Evolutionary conservation across 2,113 vertebrate species (phyloP).

Genomic region (Rhabdornis inornatus): DNA sequence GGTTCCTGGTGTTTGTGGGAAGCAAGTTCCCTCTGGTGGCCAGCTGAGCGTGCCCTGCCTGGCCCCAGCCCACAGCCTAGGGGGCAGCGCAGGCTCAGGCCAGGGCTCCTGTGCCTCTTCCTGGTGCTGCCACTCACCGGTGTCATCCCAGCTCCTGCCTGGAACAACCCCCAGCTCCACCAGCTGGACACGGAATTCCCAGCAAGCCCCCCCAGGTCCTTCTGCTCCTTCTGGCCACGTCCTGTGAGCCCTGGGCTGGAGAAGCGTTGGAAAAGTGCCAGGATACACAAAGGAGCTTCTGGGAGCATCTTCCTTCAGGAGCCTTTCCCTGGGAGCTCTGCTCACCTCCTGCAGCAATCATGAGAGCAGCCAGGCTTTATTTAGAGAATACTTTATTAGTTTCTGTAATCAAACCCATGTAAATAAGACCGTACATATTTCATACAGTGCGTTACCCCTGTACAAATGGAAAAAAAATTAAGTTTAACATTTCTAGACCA

Average conservation of each 20-base stretch:
- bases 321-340: neutral
- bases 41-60: neutral
- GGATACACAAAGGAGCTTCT: neutral
- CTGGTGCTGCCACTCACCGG: neutral
- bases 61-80: too few relatives aligned
- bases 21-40: neutral
- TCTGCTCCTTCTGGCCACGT: neutral
- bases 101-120: too few relatives aligned
- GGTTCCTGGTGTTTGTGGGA: neutral
- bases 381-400: slow-evolving; percentile 99
- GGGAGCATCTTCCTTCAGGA: neutral
- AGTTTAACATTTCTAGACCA: slow-evolving; percentile 82
- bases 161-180: neutral
- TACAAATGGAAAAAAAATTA: slow-evolving; percentile 93
- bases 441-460: slow-evolving; percentile 99
- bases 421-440: slow-evolving; percentile 99
- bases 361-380: slow-evolving; percentile 65
- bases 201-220: fast-evolving
- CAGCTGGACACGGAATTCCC: fast-evolving
- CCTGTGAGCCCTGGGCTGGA: fast-evolving
- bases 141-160: neutral
- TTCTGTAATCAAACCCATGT: slow-evolving; percentile 99
- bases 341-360: neutral
- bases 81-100: too few relatives aligned
- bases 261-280: fast-evolving